Conservation (phyloP, 2,113 vertebrate species). For the Stictonetta naevosa region DNA sequence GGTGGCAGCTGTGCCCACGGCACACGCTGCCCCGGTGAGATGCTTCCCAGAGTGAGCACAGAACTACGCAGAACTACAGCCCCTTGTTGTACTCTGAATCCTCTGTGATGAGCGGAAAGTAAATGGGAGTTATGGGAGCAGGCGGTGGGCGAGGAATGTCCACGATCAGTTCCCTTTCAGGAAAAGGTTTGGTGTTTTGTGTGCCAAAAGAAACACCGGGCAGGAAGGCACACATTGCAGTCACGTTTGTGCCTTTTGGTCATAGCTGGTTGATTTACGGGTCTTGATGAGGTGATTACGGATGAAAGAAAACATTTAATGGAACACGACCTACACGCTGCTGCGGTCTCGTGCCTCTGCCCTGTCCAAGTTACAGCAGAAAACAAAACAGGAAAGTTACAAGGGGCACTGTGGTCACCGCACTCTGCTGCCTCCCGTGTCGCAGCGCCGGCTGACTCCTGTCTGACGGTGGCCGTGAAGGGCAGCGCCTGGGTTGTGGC, state of each 20-base stretch:
- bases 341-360: conserved; percentile 7
- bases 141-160: background rate
- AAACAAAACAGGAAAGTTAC: conserved; percentile 4
- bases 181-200: conserved; percentile 59
- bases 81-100: background rate
- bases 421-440: background rate
- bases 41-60: background rate
- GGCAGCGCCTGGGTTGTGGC: background rate
- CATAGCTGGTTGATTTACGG: conserved; percentile 65
- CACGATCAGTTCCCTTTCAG: conserved; percentile 43
- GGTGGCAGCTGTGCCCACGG: background rate
- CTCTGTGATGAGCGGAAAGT: background rate
- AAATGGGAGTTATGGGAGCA: conserved; percentile 19
- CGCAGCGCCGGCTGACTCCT: background rate
- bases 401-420: background rate
- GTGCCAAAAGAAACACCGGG: conserved; percentile 68
- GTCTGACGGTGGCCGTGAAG: background rate
- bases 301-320: conserved; percentile 78
- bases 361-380: background rate
- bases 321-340: conserved; percentile 54
- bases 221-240: conserved; percentile 76
- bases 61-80: background rate
- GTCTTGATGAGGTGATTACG: conserved; percentile 68
- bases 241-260: conserved; percentile 58
- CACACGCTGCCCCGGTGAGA: fast-evolving